phyloP scores from a whole-genome alignment of 2,113 vertebrate genomes.

The Myiagra hebetior region DNA sequence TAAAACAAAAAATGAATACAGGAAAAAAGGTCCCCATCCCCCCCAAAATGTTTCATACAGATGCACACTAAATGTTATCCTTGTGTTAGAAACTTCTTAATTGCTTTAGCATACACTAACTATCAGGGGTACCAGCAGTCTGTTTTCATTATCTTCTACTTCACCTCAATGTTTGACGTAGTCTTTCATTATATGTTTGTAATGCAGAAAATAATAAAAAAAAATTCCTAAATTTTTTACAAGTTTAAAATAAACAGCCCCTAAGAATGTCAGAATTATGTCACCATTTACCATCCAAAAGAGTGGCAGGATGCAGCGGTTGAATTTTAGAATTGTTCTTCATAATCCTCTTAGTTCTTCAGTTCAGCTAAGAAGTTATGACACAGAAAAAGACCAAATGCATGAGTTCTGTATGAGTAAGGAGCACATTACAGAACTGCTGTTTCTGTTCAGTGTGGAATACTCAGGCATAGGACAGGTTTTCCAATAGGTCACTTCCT shows the following conservation, averaged over 20 bases:
- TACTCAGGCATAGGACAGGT: neutral
- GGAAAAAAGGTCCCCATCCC: accelerated
- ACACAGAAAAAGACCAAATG: neutral
- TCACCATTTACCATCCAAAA: neutral
- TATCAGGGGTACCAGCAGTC: no score
- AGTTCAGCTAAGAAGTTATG: neutral
- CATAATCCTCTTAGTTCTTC: neutral
- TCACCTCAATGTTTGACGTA: neutral
- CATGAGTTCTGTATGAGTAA: neutral
- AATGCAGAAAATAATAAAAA: neutral
- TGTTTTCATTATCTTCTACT: neutral
- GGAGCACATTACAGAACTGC: neutral
- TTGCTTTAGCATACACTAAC: neutral
- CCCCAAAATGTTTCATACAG: neutral
- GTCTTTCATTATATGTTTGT: neutral
- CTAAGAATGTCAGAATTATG: neutral
- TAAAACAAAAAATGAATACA: neutral
- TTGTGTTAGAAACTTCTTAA: neutral
- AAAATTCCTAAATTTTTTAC: neutral
- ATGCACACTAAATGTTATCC: neutral
- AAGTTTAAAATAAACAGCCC: neutral
- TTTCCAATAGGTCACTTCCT: neutral
- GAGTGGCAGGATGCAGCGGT: neutral
- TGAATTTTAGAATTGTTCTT: neutral
- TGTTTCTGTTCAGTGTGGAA: neutral